Conservation (phyloP, 2,113 vertebrate species). For the Dolichallabes microphthalmus region DNA sequence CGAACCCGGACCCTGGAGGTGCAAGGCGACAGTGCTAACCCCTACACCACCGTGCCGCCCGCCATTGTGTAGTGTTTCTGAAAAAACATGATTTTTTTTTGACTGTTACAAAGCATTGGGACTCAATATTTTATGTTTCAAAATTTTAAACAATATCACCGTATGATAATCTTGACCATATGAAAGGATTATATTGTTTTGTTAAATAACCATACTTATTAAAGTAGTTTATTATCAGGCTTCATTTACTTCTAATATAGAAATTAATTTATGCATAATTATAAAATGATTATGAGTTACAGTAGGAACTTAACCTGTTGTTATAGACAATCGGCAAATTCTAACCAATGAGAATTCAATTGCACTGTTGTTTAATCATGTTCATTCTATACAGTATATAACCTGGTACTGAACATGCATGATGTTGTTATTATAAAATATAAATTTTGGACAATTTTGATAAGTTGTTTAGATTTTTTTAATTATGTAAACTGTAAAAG, state of each 20-base stretch:
- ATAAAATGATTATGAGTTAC: background rate
- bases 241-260: background rate
- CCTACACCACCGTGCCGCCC: too few relatives aligned
- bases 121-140: too few relatives aligned
- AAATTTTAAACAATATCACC: background rate
- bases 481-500: background rate
- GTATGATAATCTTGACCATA: background rate
- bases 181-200: too few relatives aligned
- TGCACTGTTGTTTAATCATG: background rate
- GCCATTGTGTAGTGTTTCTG: background rate
- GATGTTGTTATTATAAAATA: background rate
- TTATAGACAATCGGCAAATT: background rate
- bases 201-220: background rate
- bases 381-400: background rate
- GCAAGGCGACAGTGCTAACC: too few relatives aligned
- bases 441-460: background rate
- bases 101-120: background rate
- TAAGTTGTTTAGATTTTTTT: background rate
- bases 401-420: background rate
- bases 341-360: background rate
- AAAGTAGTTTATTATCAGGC: background rate
- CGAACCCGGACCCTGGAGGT: too few relatives aligned
- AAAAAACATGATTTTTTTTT: background rate
- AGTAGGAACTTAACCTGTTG: background rate
- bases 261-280: background rate